These are phyloP conservation scores for Sclerurus mexicanus DNA, from an alignment of 2,113 vertebrate genomes.

Conservation along the genomic window DNA sequence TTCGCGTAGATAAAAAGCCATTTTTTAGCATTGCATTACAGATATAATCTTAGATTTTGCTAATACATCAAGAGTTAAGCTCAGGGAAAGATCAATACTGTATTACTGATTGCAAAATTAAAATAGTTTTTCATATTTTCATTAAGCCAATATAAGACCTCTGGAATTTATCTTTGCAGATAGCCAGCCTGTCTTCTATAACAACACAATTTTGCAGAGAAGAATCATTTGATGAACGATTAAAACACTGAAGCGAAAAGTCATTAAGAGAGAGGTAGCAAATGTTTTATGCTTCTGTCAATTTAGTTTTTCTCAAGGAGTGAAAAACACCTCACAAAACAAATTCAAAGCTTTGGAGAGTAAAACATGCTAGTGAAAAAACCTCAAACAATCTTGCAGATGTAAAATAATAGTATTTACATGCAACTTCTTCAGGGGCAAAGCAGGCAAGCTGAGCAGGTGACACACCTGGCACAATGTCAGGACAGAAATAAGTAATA, in stretches of 20 bases:
- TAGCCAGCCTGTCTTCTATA: background rate
- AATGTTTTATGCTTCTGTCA: background rate
- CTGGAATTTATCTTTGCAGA: background rate
- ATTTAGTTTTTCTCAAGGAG: background rate
- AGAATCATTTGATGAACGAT: background rate
- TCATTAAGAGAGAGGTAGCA: background rate
- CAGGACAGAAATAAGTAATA: background rate
- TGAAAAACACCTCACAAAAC: background rate
- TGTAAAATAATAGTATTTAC: background rate
- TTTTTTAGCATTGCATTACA: background rate
- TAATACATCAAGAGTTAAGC: constrained; percentile 12
- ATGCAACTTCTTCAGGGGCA: background rate
- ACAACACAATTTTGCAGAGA: background rate
- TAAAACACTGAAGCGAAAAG: background rate
- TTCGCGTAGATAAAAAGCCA: background rate
- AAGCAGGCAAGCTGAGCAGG: background rate
- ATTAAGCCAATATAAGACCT: background rate
- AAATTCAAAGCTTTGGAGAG: background rate
- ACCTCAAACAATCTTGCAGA: background rate
- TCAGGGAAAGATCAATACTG: background rate
- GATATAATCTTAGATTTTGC: background rate
- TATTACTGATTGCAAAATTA: background rate
- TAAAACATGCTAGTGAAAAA: background rate
- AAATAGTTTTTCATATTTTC: background rate
- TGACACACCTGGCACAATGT: background rate